A percentile compares a stretch with the other conserved stretches of the same genome.
These are phyloP conservation scores for Neostethus bicornis DNA, from an alignment of 2,797 vertebrate genomes.

Conservation along the genomic window DNA sequence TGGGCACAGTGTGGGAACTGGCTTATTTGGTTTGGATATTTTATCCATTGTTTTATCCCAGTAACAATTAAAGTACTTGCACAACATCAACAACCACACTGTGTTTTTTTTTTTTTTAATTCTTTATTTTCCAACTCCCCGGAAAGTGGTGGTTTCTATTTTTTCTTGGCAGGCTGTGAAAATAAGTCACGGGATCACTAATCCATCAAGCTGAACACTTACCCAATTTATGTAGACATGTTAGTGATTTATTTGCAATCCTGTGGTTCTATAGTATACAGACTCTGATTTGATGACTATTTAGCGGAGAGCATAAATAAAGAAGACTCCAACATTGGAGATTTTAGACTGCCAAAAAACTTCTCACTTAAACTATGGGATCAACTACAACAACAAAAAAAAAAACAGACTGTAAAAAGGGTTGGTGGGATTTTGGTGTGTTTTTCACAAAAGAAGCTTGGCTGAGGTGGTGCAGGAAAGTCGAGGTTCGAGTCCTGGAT, in stretches of 20 bases:
- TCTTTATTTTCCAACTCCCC: conserved; percentile 37
- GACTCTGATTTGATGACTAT: conserved; percentile 23
- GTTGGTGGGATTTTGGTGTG: neutral
- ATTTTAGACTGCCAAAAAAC: conserved; percentile 29
- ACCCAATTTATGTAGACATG: conserved; percentile 15
- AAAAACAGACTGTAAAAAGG: neutral
- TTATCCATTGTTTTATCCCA: conserved; percentile 7
- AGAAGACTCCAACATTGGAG: conserved; percentile 16
- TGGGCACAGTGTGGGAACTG: conserved; percentile 19
- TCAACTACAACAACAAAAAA: conserved; percentile 25
- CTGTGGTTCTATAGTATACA: conserved; percentile 16
- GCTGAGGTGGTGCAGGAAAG: no score
- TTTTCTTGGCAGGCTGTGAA: conserved; percentile 31
- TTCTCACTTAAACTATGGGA: conserved; percentile 13
- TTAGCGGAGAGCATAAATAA: conserved; percentile 19
- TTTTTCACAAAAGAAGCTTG: conserved; percentile 6
- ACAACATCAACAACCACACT: conserved; percentile 3
- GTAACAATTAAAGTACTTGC: conserved; percentile 21
- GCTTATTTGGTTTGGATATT: conserved; percentile 1
- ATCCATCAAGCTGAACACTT: conserved; percentile 39
- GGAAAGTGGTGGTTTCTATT: conserved; percentile 28
- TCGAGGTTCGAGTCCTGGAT: no score
- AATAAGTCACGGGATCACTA: conserved; percentile 23
- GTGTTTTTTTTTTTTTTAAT: conserved; percentile 18
- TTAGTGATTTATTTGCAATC: conserved; percentile 22